A percentile compares a stretch with the other conserved stretches of the same genome.
These are phyloP conservation scores for Crypturellus tataupa DNA, from an alignment of 2,797 vertebrate species.

Conservation along the genomic window DNA sequence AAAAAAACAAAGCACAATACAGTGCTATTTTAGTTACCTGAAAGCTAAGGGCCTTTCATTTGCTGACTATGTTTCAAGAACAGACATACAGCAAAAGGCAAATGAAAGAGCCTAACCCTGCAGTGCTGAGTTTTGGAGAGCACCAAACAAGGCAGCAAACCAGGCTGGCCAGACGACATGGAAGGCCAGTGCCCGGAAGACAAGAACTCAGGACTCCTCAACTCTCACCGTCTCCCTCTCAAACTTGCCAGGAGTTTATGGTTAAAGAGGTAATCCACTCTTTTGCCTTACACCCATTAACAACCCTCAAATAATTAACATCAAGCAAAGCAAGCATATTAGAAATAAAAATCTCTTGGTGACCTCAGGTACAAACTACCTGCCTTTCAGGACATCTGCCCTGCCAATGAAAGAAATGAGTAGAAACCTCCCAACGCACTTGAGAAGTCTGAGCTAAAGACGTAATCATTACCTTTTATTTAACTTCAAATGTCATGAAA, in stretches of 20 bases:
- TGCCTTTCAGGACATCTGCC: neutral
- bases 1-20: neutral
- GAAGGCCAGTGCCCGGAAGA: neutral
- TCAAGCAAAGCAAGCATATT: neutral
- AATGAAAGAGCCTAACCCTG: neutral
- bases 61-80: neutral
- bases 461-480: neutral
- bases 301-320: neutral
- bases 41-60: neutral
- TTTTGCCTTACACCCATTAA: neutral
- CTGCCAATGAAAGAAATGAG: neutral
- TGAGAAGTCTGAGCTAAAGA: neutral
- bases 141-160: neutral
- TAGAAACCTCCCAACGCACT: neutral
- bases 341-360: neutral
- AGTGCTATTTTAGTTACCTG: neutral
- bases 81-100: neutral
- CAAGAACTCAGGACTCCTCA: neutral
- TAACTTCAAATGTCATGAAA: neutral
- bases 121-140: neutral
- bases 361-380: neutral
- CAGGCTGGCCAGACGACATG: neutral
- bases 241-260: fast-evolving
- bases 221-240: neutral
- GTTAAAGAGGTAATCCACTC: fast-evolving